Evolutionary conservation across 1,140 invertebrate genomes (phyloP).

Genomic region (Melanaphis sacchari): DNA sequence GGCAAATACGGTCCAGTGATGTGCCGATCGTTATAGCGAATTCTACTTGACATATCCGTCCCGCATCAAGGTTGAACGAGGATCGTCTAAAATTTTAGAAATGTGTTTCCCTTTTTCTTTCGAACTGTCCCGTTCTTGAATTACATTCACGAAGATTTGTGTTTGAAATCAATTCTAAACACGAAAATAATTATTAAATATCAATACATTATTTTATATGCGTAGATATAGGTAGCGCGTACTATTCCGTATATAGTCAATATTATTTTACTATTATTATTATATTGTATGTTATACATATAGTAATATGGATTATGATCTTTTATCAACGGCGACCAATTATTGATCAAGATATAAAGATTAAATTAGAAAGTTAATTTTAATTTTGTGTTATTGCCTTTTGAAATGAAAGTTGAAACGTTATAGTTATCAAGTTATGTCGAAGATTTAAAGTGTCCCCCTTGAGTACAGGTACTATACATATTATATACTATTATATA

Average conservation of each 20-base stretch:
- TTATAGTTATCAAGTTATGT: not conserved
- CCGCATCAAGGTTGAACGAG: too few relatives aligned
- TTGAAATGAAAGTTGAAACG: not conserved
- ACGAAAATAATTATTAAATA: not conserved
- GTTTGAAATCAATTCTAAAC: not conserved
- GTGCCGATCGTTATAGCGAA: not conserved
- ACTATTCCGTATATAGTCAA: not conserved
- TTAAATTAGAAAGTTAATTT: conserved; percentile 6
- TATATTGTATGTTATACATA: not conserved
- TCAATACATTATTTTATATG: not conserved
- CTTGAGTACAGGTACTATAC: not conserved
- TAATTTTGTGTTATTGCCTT: not conserved
- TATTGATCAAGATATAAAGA: not conserved
- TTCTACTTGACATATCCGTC: not conserved
- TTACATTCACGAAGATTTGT: not conserved
- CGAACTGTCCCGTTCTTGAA: not conserved
- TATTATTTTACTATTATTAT: not conserved
- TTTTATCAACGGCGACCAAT: not conserved
- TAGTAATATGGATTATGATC: not conserved
- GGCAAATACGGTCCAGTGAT: not conserved
- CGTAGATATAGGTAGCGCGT: not conserved
- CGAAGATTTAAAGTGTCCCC: not conserved
- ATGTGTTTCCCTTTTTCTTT: not conserved
- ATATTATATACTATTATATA: too few relatives aligned
- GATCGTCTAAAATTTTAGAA: not conserved